These are phyloP conservation scores for Reticulitermes speratus DNA, from an alignment of 1,140 invertebrate genomes.

Conservation along the genomic window DNA sequence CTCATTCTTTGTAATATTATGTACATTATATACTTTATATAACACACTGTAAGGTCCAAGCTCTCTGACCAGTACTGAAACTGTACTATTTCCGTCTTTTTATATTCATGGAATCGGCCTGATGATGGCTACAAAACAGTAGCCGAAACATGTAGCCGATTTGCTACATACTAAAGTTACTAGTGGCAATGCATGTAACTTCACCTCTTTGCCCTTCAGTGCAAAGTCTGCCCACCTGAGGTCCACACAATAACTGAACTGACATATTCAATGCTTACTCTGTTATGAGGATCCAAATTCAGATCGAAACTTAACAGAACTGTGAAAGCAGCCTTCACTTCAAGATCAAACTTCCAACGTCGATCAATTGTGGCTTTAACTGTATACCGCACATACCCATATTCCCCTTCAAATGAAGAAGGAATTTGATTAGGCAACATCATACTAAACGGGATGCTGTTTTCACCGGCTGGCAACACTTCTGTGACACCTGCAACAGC, in stretches of 20 bases:
- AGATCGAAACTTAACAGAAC: conserved; percentile 80
- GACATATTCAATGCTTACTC: not conserved
- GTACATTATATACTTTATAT: too few relatives aligned
- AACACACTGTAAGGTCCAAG: too few relatives aligned
- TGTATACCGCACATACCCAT: conserved; percentile 76
- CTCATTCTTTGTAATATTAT: too few relatives aligned
- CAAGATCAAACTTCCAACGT: conserved; percentile 86
- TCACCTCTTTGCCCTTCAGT: too few relatives aligned
- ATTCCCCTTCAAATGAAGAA: conserved; percentile 81
- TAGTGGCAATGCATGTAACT: too few relatives aligned
- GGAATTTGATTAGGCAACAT: conserved; percentile 66
- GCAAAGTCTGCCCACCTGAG: too few relatives aligned
- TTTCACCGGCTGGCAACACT: conserved; percentile 53
- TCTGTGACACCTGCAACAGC: not conserved
- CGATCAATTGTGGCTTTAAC: conserved; percentile 80
- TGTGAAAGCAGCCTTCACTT: conserved; percentile 80
- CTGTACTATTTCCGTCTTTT: too few relatives aligned
- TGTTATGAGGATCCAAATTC: conserved; percentile 51
- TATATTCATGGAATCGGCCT: too few relatives aligned
- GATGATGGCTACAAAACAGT: too few relatives aligned
- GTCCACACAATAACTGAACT: not conserved
- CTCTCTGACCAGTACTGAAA: too few relatives aligned
- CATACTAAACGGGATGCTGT: conserved; percentile 71
- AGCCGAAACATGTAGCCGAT: too few relatives aligned
- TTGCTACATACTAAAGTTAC: too few relatives aligned